phyloP scores from a whole-genome alignment of 1,140 invertebrate genomes.

The Euschistus heros region DNA sequence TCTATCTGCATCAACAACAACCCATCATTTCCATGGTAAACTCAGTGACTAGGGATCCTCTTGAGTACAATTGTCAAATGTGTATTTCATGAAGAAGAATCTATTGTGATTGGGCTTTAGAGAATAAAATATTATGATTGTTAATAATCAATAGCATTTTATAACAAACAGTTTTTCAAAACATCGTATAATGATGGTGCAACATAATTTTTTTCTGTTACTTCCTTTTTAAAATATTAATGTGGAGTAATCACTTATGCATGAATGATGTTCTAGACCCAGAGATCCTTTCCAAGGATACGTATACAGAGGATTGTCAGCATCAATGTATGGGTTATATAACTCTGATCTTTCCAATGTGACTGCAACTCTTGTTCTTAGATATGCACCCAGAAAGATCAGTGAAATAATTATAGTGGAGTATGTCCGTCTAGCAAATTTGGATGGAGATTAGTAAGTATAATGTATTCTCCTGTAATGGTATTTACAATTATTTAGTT shows the following conservation, averaged over 20 bases:
- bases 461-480: background rate
- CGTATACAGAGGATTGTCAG: conserved; percentile 22
- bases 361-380: background rate
- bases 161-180: background rate
- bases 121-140: background rate
- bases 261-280: background rate
- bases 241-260: background rate
- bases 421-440: background rate
- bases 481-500: no score
- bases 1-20: no score
- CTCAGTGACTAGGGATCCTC: no score
- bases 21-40: no score
- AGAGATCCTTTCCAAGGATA: background rate
- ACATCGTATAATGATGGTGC: background rate
- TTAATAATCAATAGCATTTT: background rate
- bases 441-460: conserved; percentile 27
- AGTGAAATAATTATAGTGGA: background rate
- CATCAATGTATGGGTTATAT: conserved; percentile 25
- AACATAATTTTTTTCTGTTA: background rate
- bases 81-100: no score
- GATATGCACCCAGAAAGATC: background rate
- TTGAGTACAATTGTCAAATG: no score
- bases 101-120: no score
- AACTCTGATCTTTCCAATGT: background rate
- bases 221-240: background rate